Evolutionary conservation across 2,113 vertebrate species (phyloP).

Genomic region (Platysternon megacephalum): DNA sequence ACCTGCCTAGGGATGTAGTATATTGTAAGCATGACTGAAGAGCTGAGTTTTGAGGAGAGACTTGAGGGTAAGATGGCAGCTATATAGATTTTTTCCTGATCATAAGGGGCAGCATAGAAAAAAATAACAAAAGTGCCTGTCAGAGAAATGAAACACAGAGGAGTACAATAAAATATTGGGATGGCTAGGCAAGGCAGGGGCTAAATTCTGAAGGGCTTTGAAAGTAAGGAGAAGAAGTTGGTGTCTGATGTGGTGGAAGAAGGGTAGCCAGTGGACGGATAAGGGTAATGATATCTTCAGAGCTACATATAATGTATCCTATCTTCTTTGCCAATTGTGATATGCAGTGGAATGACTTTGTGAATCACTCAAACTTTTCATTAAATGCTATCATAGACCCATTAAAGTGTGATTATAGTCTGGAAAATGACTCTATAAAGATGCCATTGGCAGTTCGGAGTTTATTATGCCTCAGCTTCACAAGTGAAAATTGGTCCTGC

Average conservation of each 20-base stretch:
- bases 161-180: background rate
- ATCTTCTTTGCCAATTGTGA: background rate
- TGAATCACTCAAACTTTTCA: background rate
- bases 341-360: background rate
- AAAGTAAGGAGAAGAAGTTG: background rate
- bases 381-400: background rate
- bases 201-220: background rate
- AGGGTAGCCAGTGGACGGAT: background rate
- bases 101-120: rapidly evolving
- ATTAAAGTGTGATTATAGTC: background rate
- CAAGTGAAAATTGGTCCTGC: background rate
- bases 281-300: background rate
- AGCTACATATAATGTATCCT: background rate
- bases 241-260: background rate
- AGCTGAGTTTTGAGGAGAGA: background rate
- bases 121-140: background rate
- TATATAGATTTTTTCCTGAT: background rate
- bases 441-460: background rate
- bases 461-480: background rate
- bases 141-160: background rate
- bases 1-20: background rate
- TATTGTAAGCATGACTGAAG: background rate
- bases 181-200: background rate
- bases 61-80: background rate
- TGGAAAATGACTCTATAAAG: background rate